A percentile compares a stretch with the other conserved stretches of the same genome.
Evolutionary conservation across 2,888 invertebrate species (phyloP).

Genomic region (Thera britannica): DNA sequence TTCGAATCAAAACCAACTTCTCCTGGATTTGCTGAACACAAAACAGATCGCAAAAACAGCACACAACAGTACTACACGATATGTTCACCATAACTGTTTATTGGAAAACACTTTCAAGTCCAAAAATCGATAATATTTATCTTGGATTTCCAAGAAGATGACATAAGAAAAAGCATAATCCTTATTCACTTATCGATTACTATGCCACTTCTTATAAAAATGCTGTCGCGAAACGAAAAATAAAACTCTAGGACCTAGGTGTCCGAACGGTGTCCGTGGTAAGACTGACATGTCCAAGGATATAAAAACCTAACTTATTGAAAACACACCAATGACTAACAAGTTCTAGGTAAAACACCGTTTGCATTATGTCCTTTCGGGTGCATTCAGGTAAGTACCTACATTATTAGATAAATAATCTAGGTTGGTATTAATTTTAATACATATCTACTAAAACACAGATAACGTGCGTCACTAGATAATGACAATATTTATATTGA

Average conservation of each 20-base stretch:
- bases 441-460: conserved; percentile 7
- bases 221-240: conserved; percentile 1
- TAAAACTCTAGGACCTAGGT: neutral
- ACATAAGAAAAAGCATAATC: conserved; percentile 34
- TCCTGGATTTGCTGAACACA: conserved; percentile 27
- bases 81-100: conserved; percentile 35
- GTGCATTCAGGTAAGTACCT: conserved; percentile 15
- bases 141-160: conserved; percentile 26
- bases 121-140: conserved; percentile 42
- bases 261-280: neutral
- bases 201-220: conserved; percentile 6
- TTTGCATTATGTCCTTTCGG: conserved; percentile 17
- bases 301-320: conserved; percentile 20
- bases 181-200: conserved; percentile 13
- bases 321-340: conserved; percentile 23
- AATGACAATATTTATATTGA: conserved; percentile 12
- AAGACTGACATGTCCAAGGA: conserved; percentile 21
- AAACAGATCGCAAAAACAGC: conserved; percentile 33
- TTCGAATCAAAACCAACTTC: conserved; percentile 26
- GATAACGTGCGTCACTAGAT: conserved; percentile 17
- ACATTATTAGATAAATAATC: conserved; percentile 29
- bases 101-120: conserved; percentile 32
- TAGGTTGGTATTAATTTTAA: conserved; percentile 19
- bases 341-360: conserved; percentile 3
- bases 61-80: conserved; percentile 29